Evolutionary conservation across 2,888 invertebrate genomes (phyloP), one percentile per base, ranked within the genome.

Genomic region (Ditylenchus weischeri): DNA sequence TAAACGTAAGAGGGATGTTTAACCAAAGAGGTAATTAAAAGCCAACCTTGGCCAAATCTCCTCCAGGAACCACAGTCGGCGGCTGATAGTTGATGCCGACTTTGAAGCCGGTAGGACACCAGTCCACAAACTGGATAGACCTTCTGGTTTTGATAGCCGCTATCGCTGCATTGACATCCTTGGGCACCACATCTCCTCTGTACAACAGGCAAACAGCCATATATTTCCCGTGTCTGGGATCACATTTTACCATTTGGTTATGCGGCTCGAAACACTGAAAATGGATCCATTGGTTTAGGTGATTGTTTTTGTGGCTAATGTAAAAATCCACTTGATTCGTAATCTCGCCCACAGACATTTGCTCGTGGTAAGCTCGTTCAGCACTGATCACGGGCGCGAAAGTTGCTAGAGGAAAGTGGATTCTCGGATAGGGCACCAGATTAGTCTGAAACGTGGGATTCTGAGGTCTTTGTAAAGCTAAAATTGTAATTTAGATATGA

Each of bases 61-160:
- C 93, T 23, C 92, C 92, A 21, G 93, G 93, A 62, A 93, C 93
- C 38, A 92, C 92, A 1, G 88, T 88, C 0, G 92, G 84, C n/a
- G 84, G 84, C 86, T 93, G 89, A 81, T 88, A 88, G 77, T 84
- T 84, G 74, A 84, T 84, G 57, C 84, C 84, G 60, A 82, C 82
- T 62, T 72, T 72, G 64, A 74, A 74, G 4, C 73, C 74, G 21
- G 74, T 74, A 48, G 75, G 75, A 60, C 75, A 75, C 90, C 90
- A 91, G 72, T 89, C 88, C 2, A 91, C 91, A 83, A 92, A 92
- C 76, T 87, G 87, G 69, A 90, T 89, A 21, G 87, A 85, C 72
- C 88, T 89, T 87, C 92, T 93, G 79, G 92, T 92, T 87, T 93
- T 93, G 87, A 93, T 93, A 83, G 91, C 90, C 0, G 92, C 91